Conservation (phyloP, 1,140 invertebrate genomes). For the Pseudomyrmex flavicornis region DNA sequence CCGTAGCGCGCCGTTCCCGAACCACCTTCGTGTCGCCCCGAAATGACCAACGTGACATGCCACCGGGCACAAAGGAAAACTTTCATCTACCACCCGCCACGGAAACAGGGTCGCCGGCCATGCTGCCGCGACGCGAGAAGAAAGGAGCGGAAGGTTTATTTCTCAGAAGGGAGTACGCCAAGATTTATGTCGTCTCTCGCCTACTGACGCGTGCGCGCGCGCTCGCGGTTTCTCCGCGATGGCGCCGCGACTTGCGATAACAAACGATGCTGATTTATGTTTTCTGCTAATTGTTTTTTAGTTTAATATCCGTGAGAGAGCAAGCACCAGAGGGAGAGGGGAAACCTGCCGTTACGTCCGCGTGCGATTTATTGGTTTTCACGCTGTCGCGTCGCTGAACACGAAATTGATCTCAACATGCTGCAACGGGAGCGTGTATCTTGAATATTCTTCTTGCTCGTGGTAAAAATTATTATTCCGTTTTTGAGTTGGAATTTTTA, state of each 20-base stretch:
- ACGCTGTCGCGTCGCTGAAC: constrained; percentile 33
- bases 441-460: background rate
- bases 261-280: constrained; percentile 61
- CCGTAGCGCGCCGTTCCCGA: background rate
- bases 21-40: constrained; percentile 37
- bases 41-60: constrained; percentile 72
- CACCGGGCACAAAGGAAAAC: constrained; percentile 70
- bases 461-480: background rate
- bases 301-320: constrained; percentile 48
- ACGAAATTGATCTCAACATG: constrained; percentile 47
- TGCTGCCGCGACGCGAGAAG: constrained; percentile 65
- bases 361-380: constrained; percentile 37
- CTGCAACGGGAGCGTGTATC: background rate
- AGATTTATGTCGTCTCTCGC: constrained; percentile 72
- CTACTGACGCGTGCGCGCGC: constrained; percentile 55
- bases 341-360: background rate
- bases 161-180: constrained; percentile 65
- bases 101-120: constrained; percentile 70
- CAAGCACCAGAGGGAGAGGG: background rate
- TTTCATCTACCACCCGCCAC: constrained; percentile 74
- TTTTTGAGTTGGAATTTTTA: background rate
- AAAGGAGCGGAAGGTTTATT: constrained; percentile 73
- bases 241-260: constrained; percentile 27
- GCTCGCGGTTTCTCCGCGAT: constrained; percentile 61
- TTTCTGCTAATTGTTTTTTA: constrained; percentile 60